phyloP scores from a whole-genome alignment of 2,797 vertebrate genomes.

The Apodemus agrarius region DNA sequence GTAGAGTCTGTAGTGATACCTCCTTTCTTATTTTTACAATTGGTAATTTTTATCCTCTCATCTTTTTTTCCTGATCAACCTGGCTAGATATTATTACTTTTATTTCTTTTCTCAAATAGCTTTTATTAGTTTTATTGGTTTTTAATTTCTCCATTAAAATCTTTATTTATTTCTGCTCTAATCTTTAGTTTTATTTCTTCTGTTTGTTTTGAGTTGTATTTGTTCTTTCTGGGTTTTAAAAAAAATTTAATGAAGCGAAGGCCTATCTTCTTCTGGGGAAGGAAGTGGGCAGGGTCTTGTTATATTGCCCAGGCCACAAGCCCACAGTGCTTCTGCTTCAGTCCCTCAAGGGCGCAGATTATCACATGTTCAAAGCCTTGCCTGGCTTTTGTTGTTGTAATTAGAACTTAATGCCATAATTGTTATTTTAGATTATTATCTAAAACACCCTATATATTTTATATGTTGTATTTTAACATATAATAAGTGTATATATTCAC shows the following conservation, averaged over 20 bases:
- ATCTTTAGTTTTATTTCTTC: neutral
- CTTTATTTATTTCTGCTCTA: slow-evolving; percentile 13
- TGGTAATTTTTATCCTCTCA: neutral
- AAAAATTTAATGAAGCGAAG: neutral
- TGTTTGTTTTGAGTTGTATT: neutral
- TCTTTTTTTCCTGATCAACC: neutral
- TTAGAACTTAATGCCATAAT: neutral
- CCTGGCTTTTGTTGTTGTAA: neutral
- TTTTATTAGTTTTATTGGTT: neutral
- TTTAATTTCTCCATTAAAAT: neutral
- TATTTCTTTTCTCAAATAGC: neutral
- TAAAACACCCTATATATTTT: neutral
- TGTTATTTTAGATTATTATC: neutral
- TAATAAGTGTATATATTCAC: neutral
- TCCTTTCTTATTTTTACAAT: neutral
- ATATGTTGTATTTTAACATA: neutral
- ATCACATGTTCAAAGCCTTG: neutral
- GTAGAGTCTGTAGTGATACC: neutral
- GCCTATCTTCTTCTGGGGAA: neutral
- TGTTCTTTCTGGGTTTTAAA: neutral
- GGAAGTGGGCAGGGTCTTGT: neutral
- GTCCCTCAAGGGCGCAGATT: neutral
- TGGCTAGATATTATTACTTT: neutral
- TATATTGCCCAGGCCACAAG: neutral
- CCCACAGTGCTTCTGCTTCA: neutral